These are phyloP conservation scores for Enteromius viviparus DNA, from an alignment of 2,797 vertebrate species.

Conservation along the genomic window DNA sequence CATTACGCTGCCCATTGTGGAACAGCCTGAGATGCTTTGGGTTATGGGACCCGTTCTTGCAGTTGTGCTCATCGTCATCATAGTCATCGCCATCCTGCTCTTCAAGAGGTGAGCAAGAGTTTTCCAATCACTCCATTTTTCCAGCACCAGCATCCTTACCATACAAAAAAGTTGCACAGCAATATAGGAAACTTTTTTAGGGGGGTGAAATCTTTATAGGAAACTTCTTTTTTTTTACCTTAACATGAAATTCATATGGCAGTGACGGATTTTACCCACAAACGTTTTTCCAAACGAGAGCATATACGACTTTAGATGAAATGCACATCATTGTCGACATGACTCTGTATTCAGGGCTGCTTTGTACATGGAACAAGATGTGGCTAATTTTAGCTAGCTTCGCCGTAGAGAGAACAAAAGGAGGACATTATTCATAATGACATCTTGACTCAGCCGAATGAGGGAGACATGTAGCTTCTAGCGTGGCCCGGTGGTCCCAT, in stretches of 20 bases:
- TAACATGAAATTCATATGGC: neutral
- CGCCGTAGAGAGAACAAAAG: conserved; percentile 3
- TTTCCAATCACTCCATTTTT: neutral
- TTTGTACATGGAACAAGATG: conserved; percentile 20
- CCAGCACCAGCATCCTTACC: neutral
- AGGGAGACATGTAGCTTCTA: conserved; percentile 24
- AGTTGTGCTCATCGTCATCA: conserved; percentile 94
- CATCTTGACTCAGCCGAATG: conserved; percentile 43
- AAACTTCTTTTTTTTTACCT: neutral
- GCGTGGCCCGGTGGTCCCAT: conserved; percentile 29
- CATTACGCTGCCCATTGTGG: conserved; percentile 74
- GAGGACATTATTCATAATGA: conserved; percentile 42
- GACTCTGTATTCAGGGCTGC: conserved; percentile 13
- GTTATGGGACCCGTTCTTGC: conserved; percentile 97
- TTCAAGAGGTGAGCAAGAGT: conserved; percentile 91
- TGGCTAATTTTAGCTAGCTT: conserved; percentile 40
- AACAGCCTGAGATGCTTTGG: conserved; percentile 97
- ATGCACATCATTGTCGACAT: neutral
- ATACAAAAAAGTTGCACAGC: neutral
- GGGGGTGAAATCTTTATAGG: neutral
- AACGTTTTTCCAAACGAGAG: neutral
- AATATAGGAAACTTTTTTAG: neutral
- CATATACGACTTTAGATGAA: neutral
- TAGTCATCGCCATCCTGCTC: conserved; percentile 96
- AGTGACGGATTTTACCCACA: neutral